phyloP scores from a whole-genome alignment of 37 sponge, comb jelly and placozoan genomes.

The Oopsacas minuta region DNA sequence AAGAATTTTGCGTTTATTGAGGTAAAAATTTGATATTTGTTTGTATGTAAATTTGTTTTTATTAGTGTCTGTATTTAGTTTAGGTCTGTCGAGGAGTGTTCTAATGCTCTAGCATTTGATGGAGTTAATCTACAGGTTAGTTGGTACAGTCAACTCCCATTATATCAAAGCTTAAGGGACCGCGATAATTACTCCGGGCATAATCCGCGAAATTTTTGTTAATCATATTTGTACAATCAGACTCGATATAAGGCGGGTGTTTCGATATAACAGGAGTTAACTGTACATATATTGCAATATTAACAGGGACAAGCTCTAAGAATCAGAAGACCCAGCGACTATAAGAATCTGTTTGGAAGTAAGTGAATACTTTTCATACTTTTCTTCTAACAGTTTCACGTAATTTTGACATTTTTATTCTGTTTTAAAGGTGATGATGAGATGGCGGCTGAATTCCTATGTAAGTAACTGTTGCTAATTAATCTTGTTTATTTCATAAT shows the following conservation, averaged over 20 bases:
- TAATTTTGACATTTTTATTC: background rate
- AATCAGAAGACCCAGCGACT: slow-evolving; percentile 94
- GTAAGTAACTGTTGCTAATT: background rate
- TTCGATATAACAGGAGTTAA: too few relatives aligned
- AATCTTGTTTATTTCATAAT: too few relatives aligned
- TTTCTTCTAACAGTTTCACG: background rate
- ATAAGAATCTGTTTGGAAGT: slow-evolving; percentile 26
- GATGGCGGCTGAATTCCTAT: background rate
- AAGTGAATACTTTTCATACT: background rate
- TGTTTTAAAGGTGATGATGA: background rate
- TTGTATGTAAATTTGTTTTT: background rate
- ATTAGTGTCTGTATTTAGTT: slow-evolving; percentile 37
- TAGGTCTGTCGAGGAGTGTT: slow-evolving; percentile 95
- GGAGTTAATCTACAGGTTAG: slow-evolving; percentile 77
- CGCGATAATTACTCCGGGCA: too few relatives aligned
- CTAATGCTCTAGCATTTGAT: slow-evolving; percentile 95
- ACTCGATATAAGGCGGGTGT: too few relatives aligned
- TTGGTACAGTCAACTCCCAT: too few relatives aligned
- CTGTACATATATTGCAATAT: too few relatives aligned
- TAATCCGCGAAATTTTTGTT: too few relatives aligned
- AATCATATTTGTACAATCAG: too few relatives aligned
- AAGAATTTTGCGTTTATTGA: slow-evolving; percentile 99
- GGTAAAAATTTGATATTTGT: slow-evolving; percentile 29
- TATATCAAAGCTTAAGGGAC: too few relatives aligned
- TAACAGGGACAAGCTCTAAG: slow-evolving; percentile 77